A percentile compares a stretch with the other conserved stretches of the same genome.
phyloP scores from a whole-genome alignment of 2,797 vertebrate species.

The Sebastes elongatus region DNA sequence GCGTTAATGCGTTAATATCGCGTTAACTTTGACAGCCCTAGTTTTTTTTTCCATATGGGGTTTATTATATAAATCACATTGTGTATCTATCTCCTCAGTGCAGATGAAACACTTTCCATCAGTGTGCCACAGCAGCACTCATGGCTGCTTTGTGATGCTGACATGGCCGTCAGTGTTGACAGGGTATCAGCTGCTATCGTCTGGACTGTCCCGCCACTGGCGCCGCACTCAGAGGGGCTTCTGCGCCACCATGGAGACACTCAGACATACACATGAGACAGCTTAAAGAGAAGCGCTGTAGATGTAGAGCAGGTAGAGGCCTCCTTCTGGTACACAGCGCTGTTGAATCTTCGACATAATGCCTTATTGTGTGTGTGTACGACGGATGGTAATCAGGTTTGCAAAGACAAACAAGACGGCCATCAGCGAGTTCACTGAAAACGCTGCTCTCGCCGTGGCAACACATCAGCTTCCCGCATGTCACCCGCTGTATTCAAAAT shows the following conservation, averaged over 20 bases:
- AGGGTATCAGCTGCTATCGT: slow-evolving; percentile 59
- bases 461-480: slow-evolving; percentile 8
- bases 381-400: slow-evolving; percentile 14
- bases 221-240: slow-evolving; percentile 48
- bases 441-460: slow-evolving; percentile 1
- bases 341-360: neutral
- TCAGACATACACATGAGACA: slow-evolving; percentile 16
- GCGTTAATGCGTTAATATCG: too few species aligned
- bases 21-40: too few species aligned
- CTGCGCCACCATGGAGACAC: slow-evolving; percentile 34
- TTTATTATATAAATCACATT: neutral
- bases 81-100: neutral
- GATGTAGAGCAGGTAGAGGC: slow-evolving; percentile 6
- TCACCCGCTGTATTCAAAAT: slow-evolving; percentile 28
- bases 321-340: slow-evolving; percentile 10
- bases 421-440: neutral
- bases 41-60: neutral
- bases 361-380: neutral
- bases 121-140: slow-evolving; percentile 26
- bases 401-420: neutral
- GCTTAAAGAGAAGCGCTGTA: slow-evolving; percentile 26
- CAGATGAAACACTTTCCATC: slow-evolving; percentile 18
- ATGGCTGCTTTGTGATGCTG: slow-evolving; percentile 28
- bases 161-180: slow-evolving; percentile 58
- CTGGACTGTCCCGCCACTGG: slow-evolving; percentile 58